A percentile compares a stretch with the other conserved stretches of the same genome.
Evolutionary conservation across 2,113 vertebrate genomes (phyloP).

Genomic region (Isurus oxyrinchus): DNA sequence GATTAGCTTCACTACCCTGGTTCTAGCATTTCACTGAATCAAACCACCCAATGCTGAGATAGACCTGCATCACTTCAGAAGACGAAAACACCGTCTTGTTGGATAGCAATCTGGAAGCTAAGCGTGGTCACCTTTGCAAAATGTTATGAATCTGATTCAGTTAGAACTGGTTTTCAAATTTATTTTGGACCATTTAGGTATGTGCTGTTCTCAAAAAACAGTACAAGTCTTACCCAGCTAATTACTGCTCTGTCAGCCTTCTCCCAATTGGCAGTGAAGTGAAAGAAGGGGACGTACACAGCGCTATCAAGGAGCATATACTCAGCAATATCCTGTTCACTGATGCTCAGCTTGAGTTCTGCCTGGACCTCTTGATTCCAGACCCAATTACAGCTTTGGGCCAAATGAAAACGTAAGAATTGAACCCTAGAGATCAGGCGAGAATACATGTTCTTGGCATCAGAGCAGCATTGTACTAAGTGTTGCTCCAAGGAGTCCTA

Average conservation of each 20-base stretch:
- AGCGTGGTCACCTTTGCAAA: neutral
- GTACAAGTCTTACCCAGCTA: neutral
- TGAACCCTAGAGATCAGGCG: neutral
- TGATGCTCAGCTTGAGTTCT: neutral
- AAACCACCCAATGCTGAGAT: neutral
- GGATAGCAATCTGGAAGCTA: neutral
- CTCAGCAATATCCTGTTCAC: neutral
- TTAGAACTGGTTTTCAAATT: neutral
- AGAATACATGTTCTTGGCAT: neutral
- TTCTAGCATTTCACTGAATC: neutral
- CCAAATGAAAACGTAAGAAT: neutral
- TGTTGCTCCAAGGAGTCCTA: neutral
- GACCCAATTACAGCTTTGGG: neutral
- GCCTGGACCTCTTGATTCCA: neutral
- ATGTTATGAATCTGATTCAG: neutral
- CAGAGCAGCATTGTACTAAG: neutral
- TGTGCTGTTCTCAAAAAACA: neutral
- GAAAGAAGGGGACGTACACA: neutral
- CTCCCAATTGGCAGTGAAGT: neutral
- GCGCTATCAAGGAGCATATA: neutral
- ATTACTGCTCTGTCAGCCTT: neutral
- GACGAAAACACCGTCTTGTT: neutral
- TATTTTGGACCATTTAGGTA: neutral
- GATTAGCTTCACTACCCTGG: neutral
- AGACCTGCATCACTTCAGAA: neutral